These are phyloP conservation scores for Autographa gamma DNA, from an alignment of 2,888 invertebrate genomes.

Conservation along the genomic window DNA sequence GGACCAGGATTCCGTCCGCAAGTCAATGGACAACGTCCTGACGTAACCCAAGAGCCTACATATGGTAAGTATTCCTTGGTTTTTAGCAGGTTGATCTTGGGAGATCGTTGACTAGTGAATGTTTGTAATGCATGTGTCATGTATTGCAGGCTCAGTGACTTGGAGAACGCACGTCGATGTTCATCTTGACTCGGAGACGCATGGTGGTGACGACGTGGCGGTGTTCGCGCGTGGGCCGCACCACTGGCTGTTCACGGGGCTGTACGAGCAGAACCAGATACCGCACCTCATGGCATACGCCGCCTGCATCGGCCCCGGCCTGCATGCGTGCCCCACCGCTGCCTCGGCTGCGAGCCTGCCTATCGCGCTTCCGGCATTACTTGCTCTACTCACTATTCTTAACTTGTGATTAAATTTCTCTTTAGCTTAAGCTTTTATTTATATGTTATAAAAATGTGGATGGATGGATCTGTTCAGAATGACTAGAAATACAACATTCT, in stretches of 20 bases:
- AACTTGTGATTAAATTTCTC: constrained; percentile 8
- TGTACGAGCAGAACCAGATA: constrained; percentile 93
- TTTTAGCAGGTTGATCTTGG: neutral
- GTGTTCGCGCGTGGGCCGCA: constrained; percentile 92
- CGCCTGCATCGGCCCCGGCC: constrained; percentile 90
- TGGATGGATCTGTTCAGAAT: neutral
- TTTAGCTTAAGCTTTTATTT: neutral
- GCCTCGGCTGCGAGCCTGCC: constrained; percentile 17
- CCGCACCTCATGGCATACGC: constrained; percentile 93
- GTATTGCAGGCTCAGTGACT: constrained; percentile 58
- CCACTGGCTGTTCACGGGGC: constrained; percentile 92
- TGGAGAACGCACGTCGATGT: constrained; percentile 87
- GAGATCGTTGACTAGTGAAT: neutral
- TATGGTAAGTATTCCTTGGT: constrained; percentile 33
- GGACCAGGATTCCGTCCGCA: constrained; percentile 74
- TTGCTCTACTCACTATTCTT: constrained; percentile 20
- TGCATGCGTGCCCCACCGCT: constrained; percentile 68
- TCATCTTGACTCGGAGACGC: constrained; percentile 90
- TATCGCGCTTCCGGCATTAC: constrained; percentile 6
- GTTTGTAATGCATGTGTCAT: neutral
- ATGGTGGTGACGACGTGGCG: constrained; percentile 94
- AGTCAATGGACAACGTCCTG: constrained; percentile 19
- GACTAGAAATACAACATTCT: neutral
- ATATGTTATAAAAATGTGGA: neutral
- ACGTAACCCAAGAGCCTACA: constrained; percentile 34